Evolutionary conservation across 2,888 invertebrate genomes (phyloP).

Genomic region (Leptopilina drosophilae): DNA sequence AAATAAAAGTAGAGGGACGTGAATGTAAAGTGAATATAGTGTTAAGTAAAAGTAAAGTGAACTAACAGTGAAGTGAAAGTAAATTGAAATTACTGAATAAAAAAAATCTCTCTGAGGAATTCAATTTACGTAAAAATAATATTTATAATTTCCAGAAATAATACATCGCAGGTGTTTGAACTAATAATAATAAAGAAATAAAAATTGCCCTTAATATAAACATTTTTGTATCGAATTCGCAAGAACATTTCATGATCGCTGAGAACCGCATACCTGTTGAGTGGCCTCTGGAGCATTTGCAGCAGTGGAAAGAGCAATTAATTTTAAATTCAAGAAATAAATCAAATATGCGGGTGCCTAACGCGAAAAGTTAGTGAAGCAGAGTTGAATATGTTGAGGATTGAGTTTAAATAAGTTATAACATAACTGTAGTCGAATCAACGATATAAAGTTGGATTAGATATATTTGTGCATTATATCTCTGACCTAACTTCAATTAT

Average conservation of each 20-base stretch:
- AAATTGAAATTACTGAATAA: no score
- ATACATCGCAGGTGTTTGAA: neutral
- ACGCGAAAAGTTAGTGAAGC: neutral
- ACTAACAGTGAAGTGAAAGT: no score
- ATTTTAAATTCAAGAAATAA: conserved; percentile 21
- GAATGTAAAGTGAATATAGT: no score
- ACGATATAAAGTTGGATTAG: neutral
- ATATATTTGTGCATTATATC: neutral
- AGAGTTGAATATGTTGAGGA: conserved; percentile 5
- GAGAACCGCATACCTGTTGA: conserved; percentile 28
- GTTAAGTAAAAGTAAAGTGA: no score
- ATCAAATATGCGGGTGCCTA: conserved; percentile 18
- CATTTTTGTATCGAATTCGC: conserved; percentile 3
- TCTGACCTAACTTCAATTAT: conserved; percentile 1
- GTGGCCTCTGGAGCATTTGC: conserved; percentile 22
- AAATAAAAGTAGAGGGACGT: no score
- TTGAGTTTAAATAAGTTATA: conserved; percentile 24
- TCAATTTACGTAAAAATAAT: neutral
- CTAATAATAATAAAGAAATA: neutral
- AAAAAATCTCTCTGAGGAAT: no score
- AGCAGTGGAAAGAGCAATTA: conserved; percentile 15
- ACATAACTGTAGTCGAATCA: conserved; percentile 3
- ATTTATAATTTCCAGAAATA: neutral
- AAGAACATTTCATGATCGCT: conserved; percentile 23
- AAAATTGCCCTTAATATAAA: neutral